A percentile compares a stretch with the other conserved stretches of the same genome.
Conservation (phyloP, 64 coral and sea anemone genomes). For the Platygyra sinensis region DNA sequence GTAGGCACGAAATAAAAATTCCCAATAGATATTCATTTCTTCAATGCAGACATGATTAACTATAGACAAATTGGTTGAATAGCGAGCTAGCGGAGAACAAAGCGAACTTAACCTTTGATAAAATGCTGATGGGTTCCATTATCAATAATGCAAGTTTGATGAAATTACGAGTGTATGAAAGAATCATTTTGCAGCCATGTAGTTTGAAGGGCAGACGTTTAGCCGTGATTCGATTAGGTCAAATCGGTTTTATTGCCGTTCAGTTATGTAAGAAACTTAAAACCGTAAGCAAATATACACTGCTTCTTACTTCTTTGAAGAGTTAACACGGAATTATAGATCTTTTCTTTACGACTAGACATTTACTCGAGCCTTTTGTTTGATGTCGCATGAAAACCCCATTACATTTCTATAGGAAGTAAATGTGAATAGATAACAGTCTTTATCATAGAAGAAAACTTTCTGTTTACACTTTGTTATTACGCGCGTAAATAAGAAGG, state of each 20-base stretch:
- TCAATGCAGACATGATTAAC: conserved; percentile 32
- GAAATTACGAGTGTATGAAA: conserved; percentile 41
- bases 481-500: conserved; percentile 11
- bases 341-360: conserved; percentile 41
- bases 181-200: not conserved
- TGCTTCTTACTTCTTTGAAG: conserved; percentile 29
- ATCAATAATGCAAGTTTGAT: conserved; percentile 39
- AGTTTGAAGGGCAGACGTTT: conserved; percentile 35
- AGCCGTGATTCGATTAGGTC: conserved; percentile 54
- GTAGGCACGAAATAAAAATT: not conserved
- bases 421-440: conserved; percentile 61
- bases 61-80: conserved; percentile 49
- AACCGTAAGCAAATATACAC: conserved; percentile 56
- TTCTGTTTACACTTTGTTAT: conserved; percentile 46
- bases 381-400: conserved; percentile 60
- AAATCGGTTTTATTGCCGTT: conserved; percentile 24
- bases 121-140: conserved; percentile 37
- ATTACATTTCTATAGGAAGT: conserved; percentile 72
- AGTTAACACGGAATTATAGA: conserved; percentile 41
- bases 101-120: conserved; percentile 53
- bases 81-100: conserved; percentile 37
- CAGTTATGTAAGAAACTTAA: conserved; percentile 28
- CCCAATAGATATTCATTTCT: conserved; percentile 25
- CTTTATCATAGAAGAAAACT: conserved; percentile 52
- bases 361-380: conserved; percentile 57